These are phyloP conservation scores for Drosophila watanabei DNA, from an alignment of 1,140 invertebrate species.

Conservation along the genomic window DNA sequence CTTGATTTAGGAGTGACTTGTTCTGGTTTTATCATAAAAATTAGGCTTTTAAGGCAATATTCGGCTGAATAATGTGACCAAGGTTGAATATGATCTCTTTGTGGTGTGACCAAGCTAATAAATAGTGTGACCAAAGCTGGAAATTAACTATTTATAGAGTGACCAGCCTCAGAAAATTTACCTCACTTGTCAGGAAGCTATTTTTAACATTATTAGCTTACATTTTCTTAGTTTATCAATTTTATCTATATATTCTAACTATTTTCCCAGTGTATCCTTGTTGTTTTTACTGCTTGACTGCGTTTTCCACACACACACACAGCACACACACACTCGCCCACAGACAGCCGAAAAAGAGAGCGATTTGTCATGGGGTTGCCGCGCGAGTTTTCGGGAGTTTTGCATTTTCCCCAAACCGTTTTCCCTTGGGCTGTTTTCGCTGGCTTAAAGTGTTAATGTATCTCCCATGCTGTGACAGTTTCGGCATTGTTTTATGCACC, in stretches of 20 bases:
- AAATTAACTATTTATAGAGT: background rate
- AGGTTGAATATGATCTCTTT: background rate
- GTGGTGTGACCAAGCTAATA: background rate
- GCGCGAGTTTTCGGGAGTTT: slow-evolving; percentile 53
- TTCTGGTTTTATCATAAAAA: background rate
- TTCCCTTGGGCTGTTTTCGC: slow-evolving; percentile 32
- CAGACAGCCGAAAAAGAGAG: slow-evolving; percentile 23
- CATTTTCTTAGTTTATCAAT: too few species aligned
- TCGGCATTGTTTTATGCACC: slow-evolving; percentile 54
- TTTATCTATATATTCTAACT: rapidly evolving
- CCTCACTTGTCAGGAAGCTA: too few species aligned
- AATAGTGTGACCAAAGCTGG: background rate
- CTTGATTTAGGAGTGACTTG: background rate
- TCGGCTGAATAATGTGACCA: background rate
- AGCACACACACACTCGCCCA: slow-evolving; percentile 34
- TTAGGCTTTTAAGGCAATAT: background rate
- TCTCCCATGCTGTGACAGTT: slow-evolving; percentile 31
- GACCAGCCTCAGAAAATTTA: too few species aligned
- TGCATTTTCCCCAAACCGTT: slow-evolving; percentile 44
- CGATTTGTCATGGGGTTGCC: slow-evolving; percentile 65
- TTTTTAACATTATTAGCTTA: too few species aligned
- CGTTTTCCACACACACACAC: slow-evolving; percentile 45
- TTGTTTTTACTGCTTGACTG: slow-evolving; percentile 59
- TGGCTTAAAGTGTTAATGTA: slow-evolving; percentile 69
- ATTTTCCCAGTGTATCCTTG: slow-evolving; percentile 8